phyloP scores from a whole-genome alignment of 2,113 vertebrate species.

The Eretmochelys imbricata region DNA sequence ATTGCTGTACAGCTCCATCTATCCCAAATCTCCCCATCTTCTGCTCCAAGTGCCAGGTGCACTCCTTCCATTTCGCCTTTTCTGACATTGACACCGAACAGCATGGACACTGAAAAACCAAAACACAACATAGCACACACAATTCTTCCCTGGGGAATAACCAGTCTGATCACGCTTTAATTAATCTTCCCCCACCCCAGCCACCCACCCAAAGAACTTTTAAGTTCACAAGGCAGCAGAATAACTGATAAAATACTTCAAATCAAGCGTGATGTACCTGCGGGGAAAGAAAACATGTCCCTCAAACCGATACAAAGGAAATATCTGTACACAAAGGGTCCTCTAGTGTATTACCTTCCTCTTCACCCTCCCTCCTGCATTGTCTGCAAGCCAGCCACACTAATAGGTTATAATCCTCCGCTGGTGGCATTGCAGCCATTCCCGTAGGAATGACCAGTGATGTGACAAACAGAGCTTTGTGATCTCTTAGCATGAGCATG shows the following conservation, averaged over 20 bases:
- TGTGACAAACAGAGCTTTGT: background rate
- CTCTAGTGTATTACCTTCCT: background rate
- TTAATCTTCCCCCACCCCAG: conserved; percentile 44
- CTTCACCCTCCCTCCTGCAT: background rate
- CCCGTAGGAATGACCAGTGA: background rate
- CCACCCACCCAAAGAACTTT: background rate
- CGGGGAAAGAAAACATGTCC: background rate
- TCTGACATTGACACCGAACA: background rate
- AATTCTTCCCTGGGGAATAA: conserved; percentile 65
- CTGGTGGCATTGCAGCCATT: background rate
- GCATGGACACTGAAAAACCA: background rate
- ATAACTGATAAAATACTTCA: conserved; percentile 24
- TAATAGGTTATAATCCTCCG: background rate
- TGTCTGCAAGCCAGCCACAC: background rate
- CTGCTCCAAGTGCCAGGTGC: background rate
- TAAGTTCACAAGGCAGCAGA: conserved; percentile 7
- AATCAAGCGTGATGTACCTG: background rate
- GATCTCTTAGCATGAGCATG: background rate
- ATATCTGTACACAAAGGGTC: background rate
- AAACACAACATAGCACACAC: background rate
- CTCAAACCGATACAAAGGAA: background rate
- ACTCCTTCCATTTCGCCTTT: background rate
- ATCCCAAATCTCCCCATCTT: background rate
- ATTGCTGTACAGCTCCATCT: background rate
- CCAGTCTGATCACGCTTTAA: conserved; percentile 57